These are phyloP conservation scores for Dinomys branickii DNA, from an alignment of 2,113 vertebrate genomes.

Conservation along the genomic window DNA sequence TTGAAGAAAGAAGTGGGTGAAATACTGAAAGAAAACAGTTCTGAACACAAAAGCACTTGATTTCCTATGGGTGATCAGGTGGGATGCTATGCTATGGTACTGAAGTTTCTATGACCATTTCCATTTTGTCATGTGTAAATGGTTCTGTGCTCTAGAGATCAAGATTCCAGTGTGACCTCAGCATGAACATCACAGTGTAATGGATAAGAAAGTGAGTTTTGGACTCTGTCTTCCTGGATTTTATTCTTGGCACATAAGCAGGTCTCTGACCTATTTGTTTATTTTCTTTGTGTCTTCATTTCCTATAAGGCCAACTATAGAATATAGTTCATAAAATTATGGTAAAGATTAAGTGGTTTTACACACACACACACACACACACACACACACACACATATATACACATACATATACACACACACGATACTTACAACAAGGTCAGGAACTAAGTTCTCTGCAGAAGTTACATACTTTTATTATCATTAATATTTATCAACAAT, in stretches of 20 bases:
- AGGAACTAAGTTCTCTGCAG: neutral
- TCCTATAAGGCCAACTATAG: neutral
- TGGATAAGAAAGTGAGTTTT: neutral
- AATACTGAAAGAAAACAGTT: neutral
- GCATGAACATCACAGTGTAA: neutral
- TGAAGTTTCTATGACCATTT: neutral
- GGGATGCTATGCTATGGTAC: accelerated
- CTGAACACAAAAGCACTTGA: neutral
- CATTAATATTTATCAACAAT: constrained; percentile 5
- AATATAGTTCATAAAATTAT: neutral
- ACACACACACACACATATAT: neutral
- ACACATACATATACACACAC: neutral
- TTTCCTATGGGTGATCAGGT: neutral
- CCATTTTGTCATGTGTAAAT: neutral
- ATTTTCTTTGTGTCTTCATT: neutral
- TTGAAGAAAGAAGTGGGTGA: neutral
- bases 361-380: neutral
- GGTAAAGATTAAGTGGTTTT: neutral
- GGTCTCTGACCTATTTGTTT: neutral
- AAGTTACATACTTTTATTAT: neutral
- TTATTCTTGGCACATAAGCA: neutral
- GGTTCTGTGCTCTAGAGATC: neutral
- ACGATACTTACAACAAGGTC: neutral
- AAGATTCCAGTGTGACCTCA: neutral
- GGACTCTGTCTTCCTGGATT: neutral